These are phyloP conservation scores for Etheostoma perlongum DNA, from an alignment of 2,797 vertebrate genomes.

Conservation along the genomic window DNA sequence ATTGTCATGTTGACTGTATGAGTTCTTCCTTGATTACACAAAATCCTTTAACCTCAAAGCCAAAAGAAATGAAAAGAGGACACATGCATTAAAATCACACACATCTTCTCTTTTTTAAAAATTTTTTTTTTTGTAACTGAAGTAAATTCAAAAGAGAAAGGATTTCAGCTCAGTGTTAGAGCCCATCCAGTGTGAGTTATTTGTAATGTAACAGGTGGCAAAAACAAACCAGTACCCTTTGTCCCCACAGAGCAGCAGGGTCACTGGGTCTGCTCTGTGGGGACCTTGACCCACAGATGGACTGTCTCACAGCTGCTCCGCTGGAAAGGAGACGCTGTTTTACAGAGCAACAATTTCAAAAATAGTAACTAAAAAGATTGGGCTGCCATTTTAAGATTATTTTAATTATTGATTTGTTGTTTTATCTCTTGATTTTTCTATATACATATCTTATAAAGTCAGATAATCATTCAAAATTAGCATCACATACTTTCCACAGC, in stretches of 20 bases:
- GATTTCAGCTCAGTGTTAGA: neutral
- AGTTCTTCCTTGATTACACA: neutral
- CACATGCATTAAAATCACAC: neutral
- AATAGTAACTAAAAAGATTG: neutral
- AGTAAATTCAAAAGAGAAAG: neutral
- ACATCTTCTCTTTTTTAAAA: neutral
- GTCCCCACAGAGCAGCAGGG: neutral
- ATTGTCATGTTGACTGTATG: neutral
- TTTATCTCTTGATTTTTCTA: neutral
- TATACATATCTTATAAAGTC: neutral
- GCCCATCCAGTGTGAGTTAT: conserved; percentile 1
- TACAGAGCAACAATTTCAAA: neutral
- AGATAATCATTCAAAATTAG: neutral
- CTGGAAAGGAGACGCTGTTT: neutral
- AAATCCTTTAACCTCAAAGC: neutral
- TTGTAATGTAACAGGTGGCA: conserved; percentile 41
- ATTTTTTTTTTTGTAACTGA: neutral
- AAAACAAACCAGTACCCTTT: neutral
- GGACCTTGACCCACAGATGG: neutral
- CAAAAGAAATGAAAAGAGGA: neutral
- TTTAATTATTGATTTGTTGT: neutral
- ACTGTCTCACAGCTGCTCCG: neutral
- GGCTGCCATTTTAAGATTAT: neutral
- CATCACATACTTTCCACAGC: too few species aligned
- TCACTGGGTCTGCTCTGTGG: conserved; percentile 1